These are phyloP conservation scores for Girardia tigrina DNA, from an alignment of 2,888 invertebrate genomes.

Conservation along the genomic window DNA sequence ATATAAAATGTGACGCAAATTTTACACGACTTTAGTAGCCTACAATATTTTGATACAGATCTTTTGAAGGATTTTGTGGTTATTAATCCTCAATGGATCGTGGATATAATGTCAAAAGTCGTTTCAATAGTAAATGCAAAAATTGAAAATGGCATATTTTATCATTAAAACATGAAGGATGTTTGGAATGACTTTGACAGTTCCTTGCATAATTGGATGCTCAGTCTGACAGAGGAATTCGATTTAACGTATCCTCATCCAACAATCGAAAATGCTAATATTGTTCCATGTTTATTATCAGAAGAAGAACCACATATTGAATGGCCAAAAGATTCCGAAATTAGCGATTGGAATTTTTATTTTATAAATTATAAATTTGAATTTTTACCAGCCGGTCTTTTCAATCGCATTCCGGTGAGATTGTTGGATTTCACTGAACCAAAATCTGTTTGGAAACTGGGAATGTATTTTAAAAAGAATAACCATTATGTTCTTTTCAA, in stretches of 20 bases:
- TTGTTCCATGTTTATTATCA: conserved; percentile 39
- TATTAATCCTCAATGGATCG: conserved; percentile 49
- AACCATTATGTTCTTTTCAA: too few species aligned
- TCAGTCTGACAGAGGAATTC: conserved; percentile 39
- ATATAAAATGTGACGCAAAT: conserved; percentile 43
- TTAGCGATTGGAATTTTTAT: neutral
- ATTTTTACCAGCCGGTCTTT: neutral
- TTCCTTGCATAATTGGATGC: conserved; percentile 38
- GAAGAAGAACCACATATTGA: conserved; percentile 38
- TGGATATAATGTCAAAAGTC: conserved; percentile 48
- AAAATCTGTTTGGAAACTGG: neutral
- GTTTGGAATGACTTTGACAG: conserved; percentile 43
- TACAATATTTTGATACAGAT: conserved; percentile 47
- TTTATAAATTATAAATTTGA: neutral
- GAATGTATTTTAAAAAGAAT: neutral
- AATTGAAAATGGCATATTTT: conserved; percentile 45
- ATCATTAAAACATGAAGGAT: conserved; percentile 41
- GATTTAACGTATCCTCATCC: conserved; percentile 38
- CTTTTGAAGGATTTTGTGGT: conserved; percentile 44
- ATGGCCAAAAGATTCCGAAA: neutral
- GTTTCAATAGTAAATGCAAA: conserved; percentile 46
- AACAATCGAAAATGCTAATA: conserved; percentile 36
- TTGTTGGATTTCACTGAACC: neutral
- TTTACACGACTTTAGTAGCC: conserved; percentile 47
- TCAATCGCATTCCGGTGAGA: neutral